phyloP scores from a whole-genome alignment of 2,888 invertebrate species.

The Hoplodrina blanda region DNA sequence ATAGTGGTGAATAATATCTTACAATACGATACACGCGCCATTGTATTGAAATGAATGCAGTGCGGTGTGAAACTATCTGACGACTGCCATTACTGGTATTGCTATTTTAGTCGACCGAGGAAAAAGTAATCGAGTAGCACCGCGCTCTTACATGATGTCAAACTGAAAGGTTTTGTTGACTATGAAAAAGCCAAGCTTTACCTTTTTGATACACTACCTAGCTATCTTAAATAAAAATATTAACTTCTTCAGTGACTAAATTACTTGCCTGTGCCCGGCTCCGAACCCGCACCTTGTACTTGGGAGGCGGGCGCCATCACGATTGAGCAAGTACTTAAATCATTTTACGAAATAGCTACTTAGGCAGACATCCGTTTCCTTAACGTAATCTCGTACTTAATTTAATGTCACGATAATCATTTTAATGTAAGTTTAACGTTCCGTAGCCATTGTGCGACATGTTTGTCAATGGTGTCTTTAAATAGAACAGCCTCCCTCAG shows the following conservation, averaged over 20 bases:
- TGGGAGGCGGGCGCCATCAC: too few relatives aligned
- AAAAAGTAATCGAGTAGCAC: slow-evolving; percentile 9
- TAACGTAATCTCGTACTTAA: background rate
- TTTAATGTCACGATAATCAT: slow-evolving; percentile 13
- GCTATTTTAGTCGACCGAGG: slow-evolving; percentile 31
- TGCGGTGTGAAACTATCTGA: slow-evolving; percentile 35
- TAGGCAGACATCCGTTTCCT: background rate
- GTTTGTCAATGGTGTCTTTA: slow-evolving; percentile 36
- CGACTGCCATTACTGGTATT: slow-evolving; percentile 22
- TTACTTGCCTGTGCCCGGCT: too few relatives aligned
- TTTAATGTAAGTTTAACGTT: slow-evolving; percentile 25
- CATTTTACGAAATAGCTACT: background rate
- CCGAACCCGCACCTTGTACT: too few relatives aligned
- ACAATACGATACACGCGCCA: slow-evolving; percentile 33
- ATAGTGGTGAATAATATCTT: slow-evolving; percentile 60
- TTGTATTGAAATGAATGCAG: slow-evolving; percentile 61
- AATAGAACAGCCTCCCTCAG: slow-evolving; percentile 17
- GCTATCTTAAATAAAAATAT: background rate
- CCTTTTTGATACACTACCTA: background rate
- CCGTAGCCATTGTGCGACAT: slow-evolving; percentile 24
- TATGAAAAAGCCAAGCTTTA: background rate
- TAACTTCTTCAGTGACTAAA: background rate
- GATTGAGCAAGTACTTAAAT: too few relatives aligned
- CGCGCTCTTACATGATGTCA: background rate
- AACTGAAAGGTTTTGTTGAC: background rate